A percentile compares a stretch with the other conserved stretches of the same genome.
phyloP scores from a whole-genome alignment of 2,113 vertebrate species.

The Cacatua alba region DNA sequence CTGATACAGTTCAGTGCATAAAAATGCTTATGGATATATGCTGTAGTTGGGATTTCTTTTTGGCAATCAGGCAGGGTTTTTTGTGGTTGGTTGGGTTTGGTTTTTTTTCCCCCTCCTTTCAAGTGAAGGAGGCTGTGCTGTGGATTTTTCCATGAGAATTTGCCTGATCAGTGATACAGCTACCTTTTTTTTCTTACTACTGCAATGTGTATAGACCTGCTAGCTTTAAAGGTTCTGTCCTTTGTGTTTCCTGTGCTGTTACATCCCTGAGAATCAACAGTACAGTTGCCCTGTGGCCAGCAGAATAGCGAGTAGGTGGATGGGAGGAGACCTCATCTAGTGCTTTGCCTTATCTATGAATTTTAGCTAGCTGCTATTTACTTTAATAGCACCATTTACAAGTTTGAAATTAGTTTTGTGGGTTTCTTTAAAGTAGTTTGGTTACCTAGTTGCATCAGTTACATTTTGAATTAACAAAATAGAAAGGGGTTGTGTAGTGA shows the following conservation, averaged over 20 bases:
- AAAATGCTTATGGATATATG: not conserved
- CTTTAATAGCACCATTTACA: not conserved
- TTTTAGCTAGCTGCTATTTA: not conserved
- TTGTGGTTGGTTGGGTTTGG: not conserved
- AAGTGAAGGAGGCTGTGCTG: not conserved
- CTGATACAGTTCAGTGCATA: not conserved
- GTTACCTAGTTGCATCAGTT: not conserved
- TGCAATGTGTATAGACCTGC: not conserved
- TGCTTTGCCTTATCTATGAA: not conserved
- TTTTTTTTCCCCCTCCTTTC: not conserved
- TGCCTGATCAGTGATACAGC: not conserved
- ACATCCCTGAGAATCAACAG: not conserved
- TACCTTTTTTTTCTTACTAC: not conserved
- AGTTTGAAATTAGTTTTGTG: not conserved
- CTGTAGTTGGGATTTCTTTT: not conserved
- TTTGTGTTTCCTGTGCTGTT: not conserved
- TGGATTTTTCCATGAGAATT: not conserved
- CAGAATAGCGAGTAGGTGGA: not conserved
- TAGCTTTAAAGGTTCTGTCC: not conserved
- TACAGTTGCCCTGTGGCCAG: not conserved
- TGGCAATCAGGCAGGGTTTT: not conserved
- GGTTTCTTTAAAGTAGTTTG: not conserved
- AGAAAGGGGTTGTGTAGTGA: not conserved
- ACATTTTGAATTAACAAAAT: not conserved
- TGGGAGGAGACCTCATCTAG: not conserved